Conservation (phyloP, 92 coral and sea anemone genomes). For the Epizoanthus rinbou region DNA sequence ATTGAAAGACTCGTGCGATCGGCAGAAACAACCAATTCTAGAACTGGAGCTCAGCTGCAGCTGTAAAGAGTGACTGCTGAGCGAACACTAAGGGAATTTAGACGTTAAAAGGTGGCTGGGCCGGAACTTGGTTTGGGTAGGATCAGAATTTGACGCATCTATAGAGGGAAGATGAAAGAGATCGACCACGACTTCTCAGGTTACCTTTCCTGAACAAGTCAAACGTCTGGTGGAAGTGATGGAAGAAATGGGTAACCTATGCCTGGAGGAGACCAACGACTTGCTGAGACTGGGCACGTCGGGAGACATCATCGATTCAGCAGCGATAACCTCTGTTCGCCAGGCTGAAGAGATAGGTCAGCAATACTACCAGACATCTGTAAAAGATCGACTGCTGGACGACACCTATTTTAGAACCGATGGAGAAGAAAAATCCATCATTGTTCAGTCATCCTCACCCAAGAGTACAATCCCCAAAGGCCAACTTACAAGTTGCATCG, state of each 20-base stretch:
- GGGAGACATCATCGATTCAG: too few species aligned
- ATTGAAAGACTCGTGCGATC: too few species aligned
- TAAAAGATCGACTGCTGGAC: conserved; percentile 39
- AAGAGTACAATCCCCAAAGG: conserved; percentile 30
- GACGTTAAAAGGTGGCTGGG: conserved; percentile 41
- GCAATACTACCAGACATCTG: conserved; percentile 33
- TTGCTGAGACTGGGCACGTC: too few species aligned
- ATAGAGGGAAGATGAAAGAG: conserved; percentile 22
- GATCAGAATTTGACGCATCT: too few species aligned
- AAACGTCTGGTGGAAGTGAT: too few species aligned
- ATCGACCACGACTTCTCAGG: not conserved
- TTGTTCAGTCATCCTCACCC: conserved; percentile 25
- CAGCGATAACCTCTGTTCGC: too few species aligned
- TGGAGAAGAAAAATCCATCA: conserved; percentile 26
- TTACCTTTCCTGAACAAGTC: too few species aligned
- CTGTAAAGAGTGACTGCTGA: too few species aligned
- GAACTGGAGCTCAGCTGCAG: too few species aligned
- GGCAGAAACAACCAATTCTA: too few species aligned
- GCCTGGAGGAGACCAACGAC: too few species aligned
- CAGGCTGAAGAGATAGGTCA: conserved; percentile 27
- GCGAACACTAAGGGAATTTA: conserved; percentile 29
- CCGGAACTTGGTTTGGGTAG: not conserved
- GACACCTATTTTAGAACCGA: conserved; percentile 19
- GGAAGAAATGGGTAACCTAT: too few species aligned
- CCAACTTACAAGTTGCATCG: conserved; percentile 4